phyloP scores from a whole-genome alignment of 2,797 vertebrate species.

The Chelon labrosus region DNA sequence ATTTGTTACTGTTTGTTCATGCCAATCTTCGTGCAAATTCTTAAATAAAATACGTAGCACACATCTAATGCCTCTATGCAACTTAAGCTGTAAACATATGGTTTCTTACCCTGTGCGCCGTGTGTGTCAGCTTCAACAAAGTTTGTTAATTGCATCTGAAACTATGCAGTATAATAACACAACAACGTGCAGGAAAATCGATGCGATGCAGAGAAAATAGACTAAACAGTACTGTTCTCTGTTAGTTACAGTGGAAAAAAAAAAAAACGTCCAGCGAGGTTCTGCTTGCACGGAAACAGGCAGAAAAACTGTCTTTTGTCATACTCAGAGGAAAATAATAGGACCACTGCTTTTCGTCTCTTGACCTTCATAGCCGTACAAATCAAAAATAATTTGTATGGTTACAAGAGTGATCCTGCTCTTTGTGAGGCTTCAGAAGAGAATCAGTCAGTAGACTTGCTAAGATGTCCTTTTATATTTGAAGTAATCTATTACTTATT shows the following conservation, averaged over 20 bases:
- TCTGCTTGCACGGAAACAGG: slow-evolving; percentile 15
- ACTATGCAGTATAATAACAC: slow-evolving; percentile 32
- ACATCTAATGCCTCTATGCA: not conserved
- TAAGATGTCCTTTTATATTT: slow-evolving; percentile 4
- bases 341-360: slow-evolving; percentile 12
- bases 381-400: slow-evolving; percentile 5
- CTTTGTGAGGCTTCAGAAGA: slow-evolving; percentile 13
- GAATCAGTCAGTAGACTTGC: slow-evolving; percentile 9
- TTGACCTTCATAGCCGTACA: slow-evolving; percentile 1
- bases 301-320: slow-evolving; percentile 14
- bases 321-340: slow-evolving; percentile 22
- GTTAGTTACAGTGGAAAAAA: slow-evolving; percentile 33
- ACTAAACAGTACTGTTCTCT: slow-evolving; percentile 47
- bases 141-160: slow-evolving; percentile 37
- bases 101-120: slow-evolving; percentile 1
- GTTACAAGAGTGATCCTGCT: not conserved
- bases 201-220: slow-evolving; percentile 9
- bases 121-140: slow-evolving; percentile 13
- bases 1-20: not conserved
- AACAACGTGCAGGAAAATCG: slow-evolving; percentile 29
- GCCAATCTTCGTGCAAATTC: not conserved
- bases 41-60: slow-evolving; percentile 5
- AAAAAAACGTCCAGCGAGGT: slow-evolving; percentile 29
- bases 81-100: not conserved
- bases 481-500: not conserved